Evolutionary conservation across 2,888 invertebrate genomes (phyloP).

Genomic region (Drosophila austrosaltans): DNA sequence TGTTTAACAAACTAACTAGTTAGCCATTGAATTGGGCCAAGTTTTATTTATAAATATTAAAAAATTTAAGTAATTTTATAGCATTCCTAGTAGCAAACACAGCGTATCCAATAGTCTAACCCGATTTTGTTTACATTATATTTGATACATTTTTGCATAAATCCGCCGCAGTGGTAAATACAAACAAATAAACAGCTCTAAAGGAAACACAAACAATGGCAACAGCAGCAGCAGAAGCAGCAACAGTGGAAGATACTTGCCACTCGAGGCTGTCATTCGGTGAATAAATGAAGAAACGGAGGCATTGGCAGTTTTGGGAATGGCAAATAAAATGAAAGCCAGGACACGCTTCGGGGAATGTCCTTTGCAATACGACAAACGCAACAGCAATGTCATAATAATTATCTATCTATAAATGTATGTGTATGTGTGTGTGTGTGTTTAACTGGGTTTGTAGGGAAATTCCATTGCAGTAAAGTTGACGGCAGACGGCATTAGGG

Average conservation of each 20-base stretch:
- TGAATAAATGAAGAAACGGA: constrained; percentile 34
- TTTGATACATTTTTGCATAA: constrained; percentile 54
- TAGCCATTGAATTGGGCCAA: no score
- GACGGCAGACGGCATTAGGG: constrained; percentile 22
- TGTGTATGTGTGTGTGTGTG: constrained; percentile 13
- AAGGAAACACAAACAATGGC: constrained; percentile 39
- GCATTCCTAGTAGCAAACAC: no score
- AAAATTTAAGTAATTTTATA: not conserved
- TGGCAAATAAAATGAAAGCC: constrained; percentile 17
- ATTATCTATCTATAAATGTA: constrained; percentile 33
- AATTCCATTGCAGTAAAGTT: constrained; percentile 40
- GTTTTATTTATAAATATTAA: no score
- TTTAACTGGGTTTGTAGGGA: constrained; percentile 5
- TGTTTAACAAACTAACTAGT: no score
- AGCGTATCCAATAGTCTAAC: constrained; percentile 8
- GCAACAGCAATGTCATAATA: constrained; percentile 60
- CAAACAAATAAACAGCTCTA: constrained; percentile 57
- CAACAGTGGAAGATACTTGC: constrained; percentile 39
- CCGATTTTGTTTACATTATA: constrained; percentile 6
- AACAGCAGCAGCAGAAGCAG: constrained; percentile 26
- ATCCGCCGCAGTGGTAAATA: constrained; percentile 44
- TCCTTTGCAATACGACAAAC: constrained; percentile 55
- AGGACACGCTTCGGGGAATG: constrained; percentile 34
- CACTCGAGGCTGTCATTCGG: constrained; percentile 36
- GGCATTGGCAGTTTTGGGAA: constrained; percentile 26